Evolutionary conservation across 2,113 vertebrate species (phyloP).

Genomic region (Chloebia gouldiae): DNA sequence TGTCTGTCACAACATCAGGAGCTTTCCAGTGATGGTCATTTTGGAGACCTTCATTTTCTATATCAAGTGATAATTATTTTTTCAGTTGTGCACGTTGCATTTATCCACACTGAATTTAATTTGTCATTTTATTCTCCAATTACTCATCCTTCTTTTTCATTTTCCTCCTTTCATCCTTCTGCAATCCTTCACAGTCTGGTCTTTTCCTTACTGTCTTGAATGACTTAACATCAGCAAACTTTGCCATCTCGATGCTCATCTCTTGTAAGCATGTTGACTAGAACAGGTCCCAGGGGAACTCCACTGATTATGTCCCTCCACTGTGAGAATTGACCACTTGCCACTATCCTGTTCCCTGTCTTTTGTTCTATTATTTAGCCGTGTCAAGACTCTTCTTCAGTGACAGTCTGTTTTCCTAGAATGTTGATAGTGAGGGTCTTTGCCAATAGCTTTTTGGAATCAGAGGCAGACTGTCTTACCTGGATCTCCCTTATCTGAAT

Average conservation of each 20-base stretch:
- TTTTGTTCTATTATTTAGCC: neutral
- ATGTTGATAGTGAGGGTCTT: neutral
- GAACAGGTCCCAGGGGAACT: neutral
- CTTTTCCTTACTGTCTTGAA: neutral
- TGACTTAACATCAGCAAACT: neutral
- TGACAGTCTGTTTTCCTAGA: neutral
- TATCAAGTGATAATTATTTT: neutral
- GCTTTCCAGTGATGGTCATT: neutral
- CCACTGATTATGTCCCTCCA: neutral
- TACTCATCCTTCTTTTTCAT: neutral
- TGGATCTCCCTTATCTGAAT: neutral
- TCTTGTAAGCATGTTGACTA: constrained; percentile 5
- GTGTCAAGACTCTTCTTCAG: neutral
- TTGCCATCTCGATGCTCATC: neutral
- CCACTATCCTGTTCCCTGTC: neutral
- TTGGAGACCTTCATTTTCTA: neutral
- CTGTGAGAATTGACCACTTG: neutral
- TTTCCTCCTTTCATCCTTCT: neutral
- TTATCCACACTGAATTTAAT: neutral
- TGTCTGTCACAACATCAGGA: neutral
- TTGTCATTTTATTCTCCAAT: neutral
- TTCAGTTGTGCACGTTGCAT: neutral
- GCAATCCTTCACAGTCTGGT: neutral
- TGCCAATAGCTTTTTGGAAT: neutral
- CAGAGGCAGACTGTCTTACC: neutral